These are phyloP conservation scores for Rhincodon typus DNA, from an alignment of 2,797 vertebrate genomes.

Conservation along the genomic window DNA sequence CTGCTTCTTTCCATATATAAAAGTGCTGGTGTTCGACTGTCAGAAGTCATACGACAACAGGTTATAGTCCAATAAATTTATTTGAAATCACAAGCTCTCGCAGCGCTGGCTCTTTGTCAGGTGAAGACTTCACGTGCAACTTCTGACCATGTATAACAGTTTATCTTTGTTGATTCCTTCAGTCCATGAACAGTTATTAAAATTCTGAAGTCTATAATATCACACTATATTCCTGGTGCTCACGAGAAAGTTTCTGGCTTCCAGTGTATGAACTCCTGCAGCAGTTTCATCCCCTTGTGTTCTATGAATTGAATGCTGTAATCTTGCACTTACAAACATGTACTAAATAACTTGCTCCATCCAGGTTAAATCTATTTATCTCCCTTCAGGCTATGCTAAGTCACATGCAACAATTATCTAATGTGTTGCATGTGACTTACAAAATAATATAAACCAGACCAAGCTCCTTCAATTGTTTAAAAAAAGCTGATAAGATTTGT, in stretches of 20 bases:
- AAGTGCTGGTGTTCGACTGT: no score
- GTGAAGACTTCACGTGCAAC: no score
- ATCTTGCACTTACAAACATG: neutral
- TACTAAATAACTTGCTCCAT: neutral
- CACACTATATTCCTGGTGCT: neutral
- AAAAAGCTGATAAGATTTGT: neutral
- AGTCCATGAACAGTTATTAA: no score
- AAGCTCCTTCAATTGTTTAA: neutral
- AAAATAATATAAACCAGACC: neutral
- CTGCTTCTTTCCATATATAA: no score
- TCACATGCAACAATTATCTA: neutral
- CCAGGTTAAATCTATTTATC: neutral
- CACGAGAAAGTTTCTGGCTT: neutral
- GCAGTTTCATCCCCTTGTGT: neutral
- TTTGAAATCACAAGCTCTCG: no score
- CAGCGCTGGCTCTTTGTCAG: no score
- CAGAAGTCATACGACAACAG: no score
- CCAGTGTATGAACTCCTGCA: neutral
- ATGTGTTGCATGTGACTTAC: neutral
- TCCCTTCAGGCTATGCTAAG: neutral
- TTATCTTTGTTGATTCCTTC: no score
- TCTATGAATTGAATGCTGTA: neutral
- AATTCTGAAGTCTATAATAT: no score
- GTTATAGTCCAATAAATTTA: no score
- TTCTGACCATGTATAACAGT: no score